phyloP scores from a whole-genome alignment of 2,888 invertebrate genomes.

The Cryptus armator region DNA sequence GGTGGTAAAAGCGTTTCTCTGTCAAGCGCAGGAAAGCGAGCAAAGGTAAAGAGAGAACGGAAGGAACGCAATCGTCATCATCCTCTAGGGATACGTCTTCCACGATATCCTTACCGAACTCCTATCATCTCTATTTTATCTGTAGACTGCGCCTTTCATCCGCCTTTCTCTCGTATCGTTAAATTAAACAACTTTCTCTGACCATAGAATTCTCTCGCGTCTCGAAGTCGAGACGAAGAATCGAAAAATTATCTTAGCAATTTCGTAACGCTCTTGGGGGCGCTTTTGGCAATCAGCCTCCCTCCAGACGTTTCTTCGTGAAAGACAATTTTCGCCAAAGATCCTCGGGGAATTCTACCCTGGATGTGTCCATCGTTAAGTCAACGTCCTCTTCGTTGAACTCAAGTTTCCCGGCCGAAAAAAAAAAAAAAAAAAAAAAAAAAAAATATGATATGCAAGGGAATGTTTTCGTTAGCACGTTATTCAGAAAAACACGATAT shows the following conservation, averaged over 20 bases:
- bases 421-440: slow-evolving; percentile 32
- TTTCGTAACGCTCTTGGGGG: slow-evolving; percentile 26
- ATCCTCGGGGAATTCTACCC: slow-evolving; percentile 27
- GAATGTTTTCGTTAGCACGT: slow-evolving; percentile 38
- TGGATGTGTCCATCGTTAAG: background rate
- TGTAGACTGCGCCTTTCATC: background rate
- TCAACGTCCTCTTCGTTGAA: background rate
- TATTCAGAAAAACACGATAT: background rate
- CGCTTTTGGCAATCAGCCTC: slow-evolving; percentile 23
- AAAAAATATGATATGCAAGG: slow-evolving; percentile 12
- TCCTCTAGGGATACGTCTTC: slow-evolving; percentile 10
- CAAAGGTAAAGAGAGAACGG: background rate
- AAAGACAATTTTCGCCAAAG: slow-evolving; percentile 44
- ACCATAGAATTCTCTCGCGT: background rate
- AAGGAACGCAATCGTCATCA: slow-evolving; percentile 24
- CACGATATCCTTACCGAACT: slow-evolving; percentile 35
- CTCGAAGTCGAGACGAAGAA: slow-evolving; percentile 31
- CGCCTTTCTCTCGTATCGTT: slow-evolving; percentile 13
- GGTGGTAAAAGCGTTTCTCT: slow-evolving; percentile 34
- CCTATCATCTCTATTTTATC: slow-evolving; percentile 11
- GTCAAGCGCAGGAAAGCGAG: background rate
- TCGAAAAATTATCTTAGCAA: slow-evolving; percentile 53
- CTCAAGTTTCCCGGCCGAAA: background rate
- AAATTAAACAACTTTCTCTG: slow-evolving; percentile 46
- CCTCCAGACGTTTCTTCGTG: background rate